phyloP scores from a whole-genome alignment of 1,140 invertebrate species.

The Bombyx mandarina region DNA sequence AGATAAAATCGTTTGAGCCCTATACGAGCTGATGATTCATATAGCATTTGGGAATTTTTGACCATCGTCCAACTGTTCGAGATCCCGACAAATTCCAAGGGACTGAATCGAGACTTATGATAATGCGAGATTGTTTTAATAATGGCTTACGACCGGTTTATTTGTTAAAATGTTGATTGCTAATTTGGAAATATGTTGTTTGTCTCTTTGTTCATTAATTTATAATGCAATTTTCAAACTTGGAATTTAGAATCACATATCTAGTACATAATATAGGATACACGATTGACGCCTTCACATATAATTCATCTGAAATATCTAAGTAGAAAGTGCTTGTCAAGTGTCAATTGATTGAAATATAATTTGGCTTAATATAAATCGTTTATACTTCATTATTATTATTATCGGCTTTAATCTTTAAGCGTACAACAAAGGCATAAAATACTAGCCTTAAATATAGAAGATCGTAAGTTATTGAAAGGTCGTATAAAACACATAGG shows the following conservation, averaged over 20 bases:
- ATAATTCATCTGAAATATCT: background rate
- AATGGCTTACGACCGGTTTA: too few species aligned
- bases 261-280: constrained; percentile 1
- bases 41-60: constrained; percentile 18
- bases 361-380: constrained; percentile 8
- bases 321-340: constrained; percentile 27
- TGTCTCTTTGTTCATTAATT: background rate
- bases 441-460: too few species aligned
- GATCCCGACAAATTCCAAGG: constrained; percentile 16
- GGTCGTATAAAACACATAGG: constrained; percentile 11
- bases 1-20: too few species aligned
- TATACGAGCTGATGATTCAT: constrained; percentile 17
- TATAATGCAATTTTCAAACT: background rate
- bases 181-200: too few species aligned
- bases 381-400: too few species aligned
- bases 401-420: too few species aligned
- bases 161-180: too few species aligned
- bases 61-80: constrained; percentile 19
- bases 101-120: constrained; percentile 22
- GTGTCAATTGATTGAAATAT: constrained; percentile 21
- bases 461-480: too few species aligned
- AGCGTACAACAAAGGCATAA: too few species aligned
- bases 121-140: background rate
- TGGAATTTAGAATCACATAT: constrained; percentile 5
- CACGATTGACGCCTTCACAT: too few species aligned